Percentiles rank a stretch among this genome's conserved stretches.
These are phyloP conservation scores for Diaperis boleti DNA, from an alignment of 2,888 invertebrate genomes.

Conservation along the genomic window DNA sequence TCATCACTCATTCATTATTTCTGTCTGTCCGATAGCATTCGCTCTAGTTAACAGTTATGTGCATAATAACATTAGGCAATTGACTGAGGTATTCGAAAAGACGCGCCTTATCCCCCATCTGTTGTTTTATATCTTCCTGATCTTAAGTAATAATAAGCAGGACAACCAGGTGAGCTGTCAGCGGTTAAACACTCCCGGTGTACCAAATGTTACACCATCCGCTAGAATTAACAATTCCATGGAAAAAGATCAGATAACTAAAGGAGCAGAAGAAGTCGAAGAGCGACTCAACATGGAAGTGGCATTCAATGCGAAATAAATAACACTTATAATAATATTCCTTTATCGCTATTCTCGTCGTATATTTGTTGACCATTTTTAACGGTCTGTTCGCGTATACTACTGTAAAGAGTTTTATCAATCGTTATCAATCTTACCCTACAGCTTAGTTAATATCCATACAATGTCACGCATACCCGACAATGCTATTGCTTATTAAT, in stretches of 20 bases:
- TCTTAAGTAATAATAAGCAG: slow-evolving; percentile 35
- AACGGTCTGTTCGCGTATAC: slow-evolving; percentile 39
- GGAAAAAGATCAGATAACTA: slow-evolving; percentile 28
- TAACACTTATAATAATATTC: slow-evolving; percentile 46
- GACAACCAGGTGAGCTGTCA: slow-evolving; percentile 49
- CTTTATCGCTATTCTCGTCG: slow-evolving; percentile 47
- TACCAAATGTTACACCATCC: slow-evolving; percentile 44
- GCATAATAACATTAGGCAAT: background rate
- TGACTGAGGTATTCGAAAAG: slow-evolving; percentile 21
- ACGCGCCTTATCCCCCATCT: slow-evolving; percentile 43
- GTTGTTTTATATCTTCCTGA: slow-evolving; percentile 39
- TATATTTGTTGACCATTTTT: slow-evolving; percentile 52
- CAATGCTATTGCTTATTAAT: slow-evolving; percentile 66
- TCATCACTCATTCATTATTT: too few relatives aligned
- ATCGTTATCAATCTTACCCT: slow-evolving; percentile 60
- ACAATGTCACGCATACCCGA: slow-evolving; percentile 65
- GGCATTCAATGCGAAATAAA: slow-evolving; percentile 40
- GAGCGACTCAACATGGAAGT: slow-evolving; percentile 31
- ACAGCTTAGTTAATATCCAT: slow-evolving; percentile 63
- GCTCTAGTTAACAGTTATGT: too few relatives aligned
- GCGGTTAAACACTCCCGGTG: slow-evolving; percentile 43
- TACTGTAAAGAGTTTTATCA: slow-evolving; percentile 58
- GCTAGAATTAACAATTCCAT: slow-evolving; percentile 37
- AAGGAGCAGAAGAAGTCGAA: slow-evolving; percentile 25
- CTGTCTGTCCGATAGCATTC: too few relatives aligned